Evolutionary conservation across 2,888 invertebrate genomes (phyloP).

Genomic region (Pemphredon lugubris): DNA sequence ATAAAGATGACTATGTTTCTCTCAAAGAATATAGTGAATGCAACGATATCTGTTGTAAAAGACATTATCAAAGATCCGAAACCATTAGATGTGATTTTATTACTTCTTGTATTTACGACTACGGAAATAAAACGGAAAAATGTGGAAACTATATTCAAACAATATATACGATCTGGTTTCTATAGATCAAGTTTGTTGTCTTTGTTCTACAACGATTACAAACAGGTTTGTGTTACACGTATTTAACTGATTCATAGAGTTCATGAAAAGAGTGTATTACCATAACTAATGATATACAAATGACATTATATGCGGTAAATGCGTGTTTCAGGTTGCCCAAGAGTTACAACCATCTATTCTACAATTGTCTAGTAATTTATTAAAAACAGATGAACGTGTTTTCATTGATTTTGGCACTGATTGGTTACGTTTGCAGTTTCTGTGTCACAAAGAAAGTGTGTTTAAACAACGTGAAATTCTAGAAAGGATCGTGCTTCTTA

Average conservation of each 20-base stretch:
- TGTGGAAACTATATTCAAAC: conserved; percentile 85
- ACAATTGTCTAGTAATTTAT: conserved; percentile 69
- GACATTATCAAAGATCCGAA: conserved; percentile 84
- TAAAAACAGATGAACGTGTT: conserved; percentile 73
- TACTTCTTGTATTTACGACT: conserved; percentile 84
- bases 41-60: conserved; percentile 84
- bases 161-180: conserved; percentile 84
- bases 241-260: neutral
- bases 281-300: too few relatives aligned
- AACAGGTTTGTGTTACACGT: conserved; percentile 61
- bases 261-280: neutral
- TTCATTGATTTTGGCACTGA: conserved; percentile 74
- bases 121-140: conserved; percentile 81
- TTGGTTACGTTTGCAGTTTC: conserved; percentile 75
- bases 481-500: conserved; percentile 72
- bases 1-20: conserved; percentile 83
- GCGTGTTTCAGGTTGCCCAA: conserved; percentile 69
- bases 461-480: conserved; percentile 76
- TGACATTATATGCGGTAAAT: too few relatives aligned
- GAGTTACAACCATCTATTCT: conserved; percentile 71
- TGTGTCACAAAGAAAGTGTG: conserved; percentile 66
- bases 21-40: conserved; percentile 83
- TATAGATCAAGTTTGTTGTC: conserved; percentile 84
- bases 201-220: conserved; percentile 77
- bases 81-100: conserved; percentile 86